These are phyloP conservation scores for Yponomeuta cagnagella DNA, from an alignment of 2,888 invertebrate genomes.

Conservation along the genomic window DNA sequence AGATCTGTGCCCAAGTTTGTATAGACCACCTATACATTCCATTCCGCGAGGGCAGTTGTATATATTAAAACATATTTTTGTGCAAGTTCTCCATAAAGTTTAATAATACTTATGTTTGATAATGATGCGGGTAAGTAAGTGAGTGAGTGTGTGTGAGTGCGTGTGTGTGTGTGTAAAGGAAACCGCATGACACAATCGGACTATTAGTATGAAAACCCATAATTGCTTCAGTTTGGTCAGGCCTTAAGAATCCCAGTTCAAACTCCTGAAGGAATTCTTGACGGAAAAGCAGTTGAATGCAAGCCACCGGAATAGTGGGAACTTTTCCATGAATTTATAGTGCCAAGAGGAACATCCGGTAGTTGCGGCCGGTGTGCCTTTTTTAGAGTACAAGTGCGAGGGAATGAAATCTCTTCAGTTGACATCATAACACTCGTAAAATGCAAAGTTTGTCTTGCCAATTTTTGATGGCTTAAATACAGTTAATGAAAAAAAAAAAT, in stretches of 20 bases:
- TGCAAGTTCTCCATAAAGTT: too few relatives aligned
- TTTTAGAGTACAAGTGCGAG: not conserved
- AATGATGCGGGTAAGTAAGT: too few relatives aligned
- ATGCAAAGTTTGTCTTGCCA: not conserved
- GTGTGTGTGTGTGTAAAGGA: too few relatives aligned
- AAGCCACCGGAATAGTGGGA: slow-evolving; percentile 29
- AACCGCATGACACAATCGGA: too few relatives aligned
- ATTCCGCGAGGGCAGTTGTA: too few relatives aligned
- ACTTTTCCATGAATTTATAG: slow-evolving; percentile 42
- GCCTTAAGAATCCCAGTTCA: not conserved
- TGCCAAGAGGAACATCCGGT: slow-evolving; percentile 37
- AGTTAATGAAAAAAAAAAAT: too few relatives aligned
- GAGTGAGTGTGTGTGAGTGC: too few relatives aligned
- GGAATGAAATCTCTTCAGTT: not conserved
- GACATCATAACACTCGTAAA: not conserved
- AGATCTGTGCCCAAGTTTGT: too few relatives aligned
- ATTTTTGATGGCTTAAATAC: too few relatives aligned
- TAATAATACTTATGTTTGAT: too few relatives aligned
- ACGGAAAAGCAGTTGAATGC: slow-evolving; percentile 23
- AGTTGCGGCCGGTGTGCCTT: not conserved
- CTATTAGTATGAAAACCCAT: not conserved
- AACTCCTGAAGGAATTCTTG: not conserved
- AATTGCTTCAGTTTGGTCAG: not conserved
- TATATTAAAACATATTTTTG: too few relatives aligned
- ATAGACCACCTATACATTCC: too few relatives aligned